Evolutionary conservation across 2,797 vertebrate genomes (phyloP).

Genomic region (Remorina albescens): DNA sequence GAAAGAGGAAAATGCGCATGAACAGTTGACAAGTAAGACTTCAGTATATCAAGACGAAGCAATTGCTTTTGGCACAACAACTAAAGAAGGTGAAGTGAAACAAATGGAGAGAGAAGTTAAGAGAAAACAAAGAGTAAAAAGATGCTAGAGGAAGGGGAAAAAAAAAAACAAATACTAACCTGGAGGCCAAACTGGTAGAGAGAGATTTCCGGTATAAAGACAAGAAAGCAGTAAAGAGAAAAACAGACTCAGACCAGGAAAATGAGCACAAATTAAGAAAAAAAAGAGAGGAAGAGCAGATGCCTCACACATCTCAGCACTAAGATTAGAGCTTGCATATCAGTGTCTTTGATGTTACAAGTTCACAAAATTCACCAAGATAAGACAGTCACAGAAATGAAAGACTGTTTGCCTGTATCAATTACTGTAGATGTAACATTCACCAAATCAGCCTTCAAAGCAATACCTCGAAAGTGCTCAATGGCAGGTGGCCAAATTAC

Average conservation of each 20-base stretch:
- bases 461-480: not conserved
- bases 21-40: not conserved
- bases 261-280: constrained; percentile 31
- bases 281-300: not conserved
- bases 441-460: constrained; percentile 22
- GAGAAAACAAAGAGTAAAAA: constrained; percentile 12
- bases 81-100: constrained; percentile 3
- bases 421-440: not conserved
- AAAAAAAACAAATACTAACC: constrained; percentile 75
- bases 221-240: constrained; percentile 75
- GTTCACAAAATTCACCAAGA: not conserved
- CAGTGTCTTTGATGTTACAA: not conserved
- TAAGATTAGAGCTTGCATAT: not conserved
- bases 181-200: constrained; percentile 80
- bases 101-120: constrained; percentile 13
- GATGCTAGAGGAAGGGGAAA: not conserved
- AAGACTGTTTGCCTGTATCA: not conserved
- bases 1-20: constrained; percentile 1
- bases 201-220: constrained; percentile 71
- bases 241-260: constrained; percentile 67
- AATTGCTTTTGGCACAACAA: constrained; percentile 10
- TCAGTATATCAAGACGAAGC: constrained; percentile 10
- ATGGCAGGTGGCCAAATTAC: constrained; percentile 32
- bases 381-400: not conserved
- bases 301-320: constrained; percentile 12